phyloP scores from a whole-genome alignment of 1,140 invertebrate genomes.

The Drosophila sp. region DNA sequence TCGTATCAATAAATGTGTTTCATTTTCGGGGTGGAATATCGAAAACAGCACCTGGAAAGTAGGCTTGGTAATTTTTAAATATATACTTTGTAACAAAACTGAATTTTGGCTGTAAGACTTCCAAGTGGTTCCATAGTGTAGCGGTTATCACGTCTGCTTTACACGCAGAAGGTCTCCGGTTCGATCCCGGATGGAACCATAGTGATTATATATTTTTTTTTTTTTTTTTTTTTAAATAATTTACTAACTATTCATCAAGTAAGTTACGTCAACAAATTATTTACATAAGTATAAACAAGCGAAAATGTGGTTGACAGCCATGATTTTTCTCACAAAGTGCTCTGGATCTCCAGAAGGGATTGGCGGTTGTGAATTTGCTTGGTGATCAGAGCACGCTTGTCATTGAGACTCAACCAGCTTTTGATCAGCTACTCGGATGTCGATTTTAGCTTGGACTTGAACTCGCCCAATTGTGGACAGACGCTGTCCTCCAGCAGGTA shows the following conservation, averaged over 20 bases:
- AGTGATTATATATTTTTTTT: neutral
- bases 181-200: constrained; percentile 88
- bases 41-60: constrained; percentile 12
- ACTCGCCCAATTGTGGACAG: no score
- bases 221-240: neutral
- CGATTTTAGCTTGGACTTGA: no score
- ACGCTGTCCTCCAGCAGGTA: no score
- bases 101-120: constrained; percentile 2
- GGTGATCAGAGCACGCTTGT: no score
- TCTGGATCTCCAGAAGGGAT: no score
- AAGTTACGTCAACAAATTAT: neutral
- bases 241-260: neutral
- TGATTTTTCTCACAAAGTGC: no score
- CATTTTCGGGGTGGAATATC: neutral
- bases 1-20: neutral
- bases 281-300: no score
- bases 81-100: constrained; percentile 45
- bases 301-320: no score
- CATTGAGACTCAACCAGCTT: no score
- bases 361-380: no score
- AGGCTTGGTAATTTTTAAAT: constrained; percentile 2
- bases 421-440: no score
- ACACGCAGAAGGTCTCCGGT: constrained; percentile 89
- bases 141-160: constrained; percentile 88
- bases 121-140: constrained; percentile 84